Conservation (phyloP, 2,888 invertebrate genomes). For the Cheilosia soror region DNA sequence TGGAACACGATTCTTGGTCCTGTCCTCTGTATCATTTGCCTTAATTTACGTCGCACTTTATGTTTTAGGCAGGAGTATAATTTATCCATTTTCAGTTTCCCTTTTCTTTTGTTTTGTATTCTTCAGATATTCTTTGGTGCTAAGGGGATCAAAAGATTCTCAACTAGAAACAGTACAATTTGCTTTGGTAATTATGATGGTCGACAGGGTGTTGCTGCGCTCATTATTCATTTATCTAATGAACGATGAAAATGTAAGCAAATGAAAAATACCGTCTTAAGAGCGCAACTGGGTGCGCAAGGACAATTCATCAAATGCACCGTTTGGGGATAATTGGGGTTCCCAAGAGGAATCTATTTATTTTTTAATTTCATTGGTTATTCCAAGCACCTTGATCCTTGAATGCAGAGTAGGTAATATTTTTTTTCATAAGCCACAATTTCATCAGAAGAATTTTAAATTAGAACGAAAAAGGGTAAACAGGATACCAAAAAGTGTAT, state of each 20-base stretch:
- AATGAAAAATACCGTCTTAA: constrained; percentile 41
- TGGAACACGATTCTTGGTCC: constrained; percentile 3
- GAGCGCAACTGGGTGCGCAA: constrained; percentile 10
- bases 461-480: too few species aligned
- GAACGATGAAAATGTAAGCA: constrained; percentile 49
- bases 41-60: background rate
- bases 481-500: too few species aligned
- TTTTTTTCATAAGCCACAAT: too few species aligned
- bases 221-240: constrained; percentile 58
- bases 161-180: constrained; percentile 1
- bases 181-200: constrained; percentile 38
- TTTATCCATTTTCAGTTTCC: constrained; percentile 44
- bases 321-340: constrained; percentile 14
- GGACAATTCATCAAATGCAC: constrained; percentile 30
- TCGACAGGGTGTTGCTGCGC: constrained; percentile 21
- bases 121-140: background rate
- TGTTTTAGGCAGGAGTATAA: constrained; percentile 27
- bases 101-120: constrained; percentile 22
- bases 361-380: background rate
- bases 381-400: too few species aligned
- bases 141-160: constrained; percentile 19
- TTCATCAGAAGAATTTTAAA: too few species aligned
- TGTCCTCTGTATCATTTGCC: constrained; percentile 4
- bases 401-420: too few species aligned
- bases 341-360: background rate